These are phyloP conservation scores for Notothenia rossii DNA, from an alignment of 2,113 vertebrate species.

Conservation along the genomic window DNA sequence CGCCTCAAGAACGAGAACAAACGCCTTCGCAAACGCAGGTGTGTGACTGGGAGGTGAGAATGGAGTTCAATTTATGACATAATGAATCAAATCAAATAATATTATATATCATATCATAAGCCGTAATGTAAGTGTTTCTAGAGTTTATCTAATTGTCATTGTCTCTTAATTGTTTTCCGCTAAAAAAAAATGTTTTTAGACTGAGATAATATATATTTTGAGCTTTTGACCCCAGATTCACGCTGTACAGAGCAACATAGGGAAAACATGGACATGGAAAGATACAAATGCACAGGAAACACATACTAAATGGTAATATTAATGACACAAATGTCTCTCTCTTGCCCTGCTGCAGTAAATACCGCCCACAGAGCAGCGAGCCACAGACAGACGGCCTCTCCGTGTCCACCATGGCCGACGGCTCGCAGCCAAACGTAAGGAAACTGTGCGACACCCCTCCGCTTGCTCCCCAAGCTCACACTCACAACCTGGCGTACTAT, in stretches of 20 bases:
- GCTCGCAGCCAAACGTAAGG: slow-evolving; percentile 99
- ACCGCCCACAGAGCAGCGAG: slow-evolving; percentile 90
- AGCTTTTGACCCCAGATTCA: background rate
- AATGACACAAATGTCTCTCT: slow-evolving; percentile 22
- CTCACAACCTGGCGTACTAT: slow-evolving; percentile 85
- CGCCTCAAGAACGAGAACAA: slow-evolving; percentile 95
- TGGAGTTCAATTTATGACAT: background rate
- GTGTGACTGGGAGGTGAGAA: slow-evolving; percentile 52
- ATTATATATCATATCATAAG: background rate
- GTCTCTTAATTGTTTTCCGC: too few species aligned
- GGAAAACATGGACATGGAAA: background rate
- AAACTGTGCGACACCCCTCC: slow-evolving; percentile 82
- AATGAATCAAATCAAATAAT: background rate
- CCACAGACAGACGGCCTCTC: slow-evolving; percentile 98
- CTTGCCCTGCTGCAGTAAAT: slow-evolving; percentile 82
- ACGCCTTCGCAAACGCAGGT: slow-evolving; percentile 95
- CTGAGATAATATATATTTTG: background rate
- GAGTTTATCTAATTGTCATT: background rate
- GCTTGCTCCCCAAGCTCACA: slow-evolving; percentile 85
- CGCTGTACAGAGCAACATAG: background rate
- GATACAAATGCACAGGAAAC: background rate
- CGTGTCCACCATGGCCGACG: slow-evolving; percentile 95
- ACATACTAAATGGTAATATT: slow-evolving; percentile 26
- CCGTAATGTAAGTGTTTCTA: background rate
- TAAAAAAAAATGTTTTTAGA: background rate